Evolutionary conservation across 2,113 vertebrate genomes (phyloP).

Genomic region (Pollachius pollachius): DNA sequence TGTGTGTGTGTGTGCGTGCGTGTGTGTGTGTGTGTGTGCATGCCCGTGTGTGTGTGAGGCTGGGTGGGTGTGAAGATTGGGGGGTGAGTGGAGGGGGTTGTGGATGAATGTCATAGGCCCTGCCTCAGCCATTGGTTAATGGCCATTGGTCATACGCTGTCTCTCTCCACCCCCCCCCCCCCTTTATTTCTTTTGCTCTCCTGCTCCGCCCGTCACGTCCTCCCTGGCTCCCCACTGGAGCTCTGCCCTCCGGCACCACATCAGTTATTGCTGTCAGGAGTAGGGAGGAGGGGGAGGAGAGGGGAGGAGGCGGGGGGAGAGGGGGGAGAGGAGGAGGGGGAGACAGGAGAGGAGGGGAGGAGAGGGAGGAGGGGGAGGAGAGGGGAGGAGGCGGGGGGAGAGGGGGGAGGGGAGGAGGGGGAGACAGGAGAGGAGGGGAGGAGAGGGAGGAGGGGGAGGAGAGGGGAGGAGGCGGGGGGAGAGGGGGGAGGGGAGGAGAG

Average conservation of each 20-base stretch:
- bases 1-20: not conserved
- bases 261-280: conserved; percentile 74
- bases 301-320: conserved; percentile 2
- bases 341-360: not conserved
- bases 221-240: conserved; percentile 58
- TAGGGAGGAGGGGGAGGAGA: conserved; percentile 55
- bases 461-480: conserved; percentile 23
- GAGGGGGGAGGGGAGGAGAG: too few relatives aligned
- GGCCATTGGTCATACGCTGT: conserved; percentile 74
- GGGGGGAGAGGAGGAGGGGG: conserved; percentile 26
- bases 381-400: not conserved
- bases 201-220: conserved; percentile 44
- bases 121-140: conserved; percentile 68
- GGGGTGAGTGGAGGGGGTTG: conserved; percentile 49
- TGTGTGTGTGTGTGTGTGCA: conserved; percentile 35
- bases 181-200: conserved; percentile 73
- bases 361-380: too few relatives aligned
- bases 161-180: conserved; percentile 34
- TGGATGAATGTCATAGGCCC: conserved; percentile 70
- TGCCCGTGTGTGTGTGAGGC: conserved; percentile 32
- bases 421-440: conserved; percentile 38
- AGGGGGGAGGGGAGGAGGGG: conserved; percentile 21
- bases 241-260: conserved; percentile 74
- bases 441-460: conserved; percentile 34
- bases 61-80: conserved; percentile 42